Base-by-base conservation (phyloP, 2,113 vertebrate species). In the Platichthys stellatus region DNA sequence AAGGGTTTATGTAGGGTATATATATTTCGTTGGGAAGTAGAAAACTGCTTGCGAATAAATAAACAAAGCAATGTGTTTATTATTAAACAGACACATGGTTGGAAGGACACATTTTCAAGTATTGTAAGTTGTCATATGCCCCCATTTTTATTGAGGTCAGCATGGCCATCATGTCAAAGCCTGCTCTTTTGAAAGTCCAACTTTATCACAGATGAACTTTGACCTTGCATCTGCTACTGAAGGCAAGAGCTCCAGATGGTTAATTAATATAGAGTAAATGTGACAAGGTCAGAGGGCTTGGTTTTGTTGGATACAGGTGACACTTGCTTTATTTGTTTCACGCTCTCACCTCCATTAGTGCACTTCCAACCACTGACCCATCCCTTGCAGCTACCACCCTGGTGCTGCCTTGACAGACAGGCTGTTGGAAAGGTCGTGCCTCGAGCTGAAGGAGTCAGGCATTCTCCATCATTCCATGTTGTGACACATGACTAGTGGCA, bases 351-450 rank as follows among this genome's bases (percentile, higher is more conserved):
- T 81, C 70, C 43, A 14, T 63, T 49, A 61, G 45, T 66, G 67
- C 38, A 43, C 53, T 62, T 63, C 74, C 58, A 53, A 63, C 23
- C 53, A 43, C 57, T 57, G 65, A 74, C 80, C 82, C 80, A 23
- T 82, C 76, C 70, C 82, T 70, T 2, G 28, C 65, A 24, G 63
- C 66, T 35, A 59, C 76, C 69, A 40, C 61, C 40, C 47, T 13
- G 38, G 70, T 64, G 63, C 60, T 67, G 78, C 67, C 54, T n/a
- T 85, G 87, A 90, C 73, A 84, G 88, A 66, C 64, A 1, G 23
- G 49, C 59, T 81, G 86, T 89, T 78, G 82, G 78, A 92, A 89
- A 93, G 88, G 90, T 90, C 60, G 15, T 67, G 82, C 67, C 83
- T 84, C 11, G 38, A 57, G 87, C 86, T 72, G 60, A 18, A 47